Evolutionary conservation across 2,888 invertebrate species (phyloP).

Genomic region (Holacanthella duospinosa): DNA sequence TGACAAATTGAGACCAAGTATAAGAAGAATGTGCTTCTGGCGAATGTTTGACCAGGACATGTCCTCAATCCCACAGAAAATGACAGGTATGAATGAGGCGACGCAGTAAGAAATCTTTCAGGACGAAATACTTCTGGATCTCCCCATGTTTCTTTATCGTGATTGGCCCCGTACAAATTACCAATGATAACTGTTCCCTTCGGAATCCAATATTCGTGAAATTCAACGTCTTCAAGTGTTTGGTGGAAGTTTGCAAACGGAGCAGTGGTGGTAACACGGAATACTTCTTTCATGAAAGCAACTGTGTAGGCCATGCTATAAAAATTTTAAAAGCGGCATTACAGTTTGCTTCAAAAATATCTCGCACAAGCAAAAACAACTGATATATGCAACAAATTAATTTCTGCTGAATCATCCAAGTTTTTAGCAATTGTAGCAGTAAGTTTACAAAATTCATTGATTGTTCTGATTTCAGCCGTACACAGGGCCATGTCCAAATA

Average conservation of each 20-base stretch:
- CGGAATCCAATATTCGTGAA: not conserved
- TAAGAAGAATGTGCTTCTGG: slow-evolving; percentile 28
- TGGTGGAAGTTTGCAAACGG: slow-evolving; percentile 1
- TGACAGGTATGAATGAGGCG: too few species aligned
- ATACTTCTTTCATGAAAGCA: not conserved
- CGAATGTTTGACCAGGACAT: slow-evolving; percentile 25
- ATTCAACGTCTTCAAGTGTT: not conserved
- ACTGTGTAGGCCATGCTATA: not conserved
- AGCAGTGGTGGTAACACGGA: not conserved
- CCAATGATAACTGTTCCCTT: slow-evolving; percentile 3
- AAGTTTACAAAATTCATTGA: too few species aligned
- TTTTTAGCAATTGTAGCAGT: too few species aligned
- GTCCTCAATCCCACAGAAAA: slow-evolving; percentile 24
- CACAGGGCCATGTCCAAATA: too few species aligned
- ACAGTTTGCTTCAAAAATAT: too few species aligned
- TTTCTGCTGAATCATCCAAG: too few species aligned
- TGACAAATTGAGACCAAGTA: not conserved
- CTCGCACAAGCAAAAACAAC: too few species aligned
- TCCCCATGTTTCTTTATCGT: slow-evolving; percentile 24
- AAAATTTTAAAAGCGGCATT: too few species aligned
- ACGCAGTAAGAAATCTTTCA: slow-evolving; percentile 31
- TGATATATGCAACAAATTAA: too few species aligned
- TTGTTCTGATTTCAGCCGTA: too few species aligned
- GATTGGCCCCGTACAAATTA: slow-evolving; percentile 7
- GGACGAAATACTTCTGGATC: slow-evolving; percentile 38